These are phyloP conservation scores for Pelecanoides urinatrix DNA, from an alignment of 2,113 vertebrate species.

Conservation along the genomic window DNA sequence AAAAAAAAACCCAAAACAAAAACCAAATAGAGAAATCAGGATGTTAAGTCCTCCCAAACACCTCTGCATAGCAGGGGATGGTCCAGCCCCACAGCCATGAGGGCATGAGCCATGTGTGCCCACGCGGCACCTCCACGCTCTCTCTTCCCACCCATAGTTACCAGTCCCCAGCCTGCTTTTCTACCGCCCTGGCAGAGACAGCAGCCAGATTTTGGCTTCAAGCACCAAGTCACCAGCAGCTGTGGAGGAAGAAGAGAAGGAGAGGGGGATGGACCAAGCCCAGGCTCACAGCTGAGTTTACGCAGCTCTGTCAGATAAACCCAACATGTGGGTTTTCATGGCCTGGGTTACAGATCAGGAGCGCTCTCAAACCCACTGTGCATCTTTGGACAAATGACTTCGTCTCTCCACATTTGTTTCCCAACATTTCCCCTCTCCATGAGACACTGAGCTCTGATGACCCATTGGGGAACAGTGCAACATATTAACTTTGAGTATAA, in stretches of 20 bases:
- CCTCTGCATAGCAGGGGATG: not conserved
- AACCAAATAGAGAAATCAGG: not conserved
- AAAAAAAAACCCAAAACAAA: not conserved
- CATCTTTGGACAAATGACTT: not conserved
- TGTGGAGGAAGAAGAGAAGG: not conserved
- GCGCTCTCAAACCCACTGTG: not conserved
- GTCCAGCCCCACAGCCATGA: not conserved
- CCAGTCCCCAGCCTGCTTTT: not conserved
- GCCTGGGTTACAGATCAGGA: not conserved
- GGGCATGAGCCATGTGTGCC: not conserved
- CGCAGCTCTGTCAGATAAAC: not conserved
- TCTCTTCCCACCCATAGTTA: fast-evolving
- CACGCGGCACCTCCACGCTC: fast-evolving
- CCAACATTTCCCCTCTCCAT: not conserved
- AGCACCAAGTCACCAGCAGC: not conserved
- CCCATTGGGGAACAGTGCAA: not conserved
- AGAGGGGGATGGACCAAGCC: not conserved
- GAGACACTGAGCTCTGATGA: not conserved
- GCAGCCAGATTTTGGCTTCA: not conserved
- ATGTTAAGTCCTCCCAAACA: not conserved
- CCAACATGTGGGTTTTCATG: fast-evolving
- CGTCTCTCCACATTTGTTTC: not conserved
- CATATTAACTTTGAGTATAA: not conserved
- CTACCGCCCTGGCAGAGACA: not conserved
- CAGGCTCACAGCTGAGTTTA: not conserved